Evolutionary conservation across 2,113 vertebrate genomes (phyloP).

Genomic region (Meles meles): DNA sequence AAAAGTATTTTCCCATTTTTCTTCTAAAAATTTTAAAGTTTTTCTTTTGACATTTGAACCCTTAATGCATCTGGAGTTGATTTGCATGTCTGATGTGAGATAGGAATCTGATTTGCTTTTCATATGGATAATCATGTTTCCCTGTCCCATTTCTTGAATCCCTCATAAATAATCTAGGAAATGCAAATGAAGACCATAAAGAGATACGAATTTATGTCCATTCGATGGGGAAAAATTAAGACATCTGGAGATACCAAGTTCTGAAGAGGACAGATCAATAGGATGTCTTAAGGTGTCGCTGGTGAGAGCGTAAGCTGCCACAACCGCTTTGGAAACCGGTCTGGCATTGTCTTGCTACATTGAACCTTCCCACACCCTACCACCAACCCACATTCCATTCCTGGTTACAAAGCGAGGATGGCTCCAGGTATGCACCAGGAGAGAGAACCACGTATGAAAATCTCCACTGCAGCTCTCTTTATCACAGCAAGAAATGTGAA

Average conservation of each 20-base stretch:
- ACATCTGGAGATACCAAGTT: not conserved
- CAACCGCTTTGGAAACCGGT: not conserved
- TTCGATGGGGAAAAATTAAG: not conserved
- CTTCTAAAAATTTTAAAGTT: conserved; percentile 2
- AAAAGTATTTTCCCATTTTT: not conserved
- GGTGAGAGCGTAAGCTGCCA: not conserved
- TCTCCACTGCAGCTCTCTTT: not conserved
- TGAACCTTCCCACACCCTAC: not conserved
- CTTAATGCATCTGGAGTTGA: conserved; percentile 38
- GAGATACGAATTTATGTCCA: not conserved
- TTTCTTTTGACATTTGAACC: conserved; percentile 5
- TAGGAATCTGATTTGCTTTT: conserved; percentile 28
- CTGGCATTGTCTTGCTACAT: not conserved
- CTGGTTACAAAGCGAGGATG: not conserved
- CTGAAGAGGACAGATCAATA: not conserved
- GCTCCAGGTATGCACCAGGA: not conserved
- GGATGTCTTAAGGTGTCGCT: not conserved
- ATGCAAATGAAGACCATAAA: not conserved
- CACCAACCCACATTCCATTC: not conserved
- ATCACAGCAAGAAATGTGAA: not conserved
- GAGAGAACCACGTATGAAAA: not conserved
- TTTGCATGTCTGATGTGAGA: conserved; percentile 17
- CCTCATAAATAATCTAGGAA: conserved; percentile 24
- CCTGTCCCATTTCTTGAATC: conserved; percentile 20
- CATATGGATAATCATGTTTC: not conserved